phyloP scores from a whole-genome alignment of 2,113 vertebrate genomes.

The Boulengeromyrus knoepffleri region DNA sequence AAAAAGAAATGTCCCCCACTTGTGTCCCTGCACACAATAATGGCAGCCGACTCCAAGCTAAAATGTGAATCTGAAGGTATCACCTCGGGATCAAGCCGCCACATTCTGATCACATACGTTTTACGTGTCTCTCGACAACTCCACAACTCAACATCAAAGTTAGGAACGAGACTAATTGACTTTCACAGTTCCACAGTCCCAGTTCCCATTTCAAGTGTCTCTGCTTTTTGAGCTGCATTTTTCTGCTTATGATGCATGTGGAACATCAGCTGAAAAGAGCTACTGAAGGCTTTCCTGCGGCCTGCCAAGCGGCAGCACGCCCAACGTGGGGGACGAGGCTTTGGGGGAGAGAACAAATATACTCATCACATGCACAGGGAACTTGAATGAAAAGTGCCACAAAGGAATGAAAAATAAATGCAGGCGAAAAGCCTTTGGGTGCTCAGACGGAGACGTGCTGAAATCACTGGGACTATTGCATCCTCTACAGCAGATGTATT shows the following conservation, averaged over 20 bases:
- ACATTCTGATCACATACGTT: background rate
- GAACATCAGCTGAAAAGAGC: constrained; percentile 3
- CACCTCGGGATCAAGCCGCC: background rate
- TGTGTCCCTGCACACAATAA: background rate
- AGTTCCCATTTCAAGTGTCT: background rate
- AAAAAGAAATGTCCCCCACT: background rate
- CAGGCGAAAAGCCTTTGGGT: background rate
- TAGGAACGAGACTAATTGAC: background rate
- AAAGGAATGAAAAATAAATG: background rate
- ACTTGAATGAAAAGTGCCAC: constrained; percentile 4
- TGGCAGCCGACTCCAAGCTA: background rate
- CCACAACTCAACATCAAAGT: background rate
- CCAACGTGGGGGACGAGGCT: background rate
- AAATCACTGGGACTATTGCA: background rate
- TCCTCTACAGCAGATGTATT: background rate
- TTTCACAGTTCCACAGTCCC: background rate
- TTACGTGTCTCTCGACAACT: background rate
- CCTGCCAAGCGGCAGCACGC: background rate
- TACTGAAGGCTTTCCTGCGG: background rate
- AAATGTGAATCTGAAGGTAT: background rate
- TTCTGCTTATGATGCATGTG: background rate
- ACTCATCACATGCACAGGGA: background rate
- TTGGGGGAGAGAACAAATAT: background rate
- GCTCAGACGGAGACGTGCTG: background rate
- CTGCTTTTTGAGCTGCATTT: background rate